phyloP scores from a whole-genome alignment of 2,113 vertebrate species.

The Lamprotornis superbus region DNA sequence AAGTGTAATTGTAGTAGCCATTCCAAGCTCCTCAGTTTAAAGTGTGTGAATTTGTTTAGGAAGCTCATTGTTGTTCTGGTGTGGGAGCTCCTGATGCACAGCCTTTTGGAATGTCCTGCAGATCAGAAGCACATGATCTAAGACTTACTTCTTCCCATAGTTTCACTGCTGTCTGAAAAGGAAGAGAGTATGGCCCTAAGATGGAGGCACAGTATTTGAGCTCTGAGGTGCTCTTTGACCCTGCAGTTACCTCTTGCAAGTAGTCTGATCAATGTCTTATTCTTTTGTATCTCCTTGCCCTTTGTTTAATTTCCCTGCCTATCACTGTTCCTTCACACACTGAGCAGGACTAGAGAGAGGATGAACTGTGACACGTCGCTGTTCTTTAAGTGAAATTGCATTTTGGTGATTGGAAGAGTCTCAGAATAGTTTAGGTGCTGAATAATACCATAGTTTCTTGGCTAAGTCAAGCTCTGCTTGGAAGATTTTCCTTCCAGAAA shows the following conservation, averaged over 20 bases:
- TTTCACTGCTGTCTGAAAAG: not conserved
- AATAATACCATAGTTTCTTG: not conserved
- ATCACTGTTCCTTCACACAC: not conserved
- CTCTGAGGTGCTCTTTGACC: not conserved
- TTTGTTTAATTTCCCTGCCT: not conserved
- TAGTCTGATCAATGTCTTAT: not conserved
- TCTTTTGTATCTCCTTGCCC: not conserved
- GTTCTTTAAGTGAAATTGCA: not conserved
- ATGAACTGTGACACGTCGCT: fast-evolving
- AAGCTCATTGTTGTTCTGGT: not conserved
- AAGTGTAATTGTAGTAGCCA: not conserved
- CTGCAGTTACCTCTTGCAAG: not conserved
- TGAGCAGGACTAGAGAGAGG: not conserved
- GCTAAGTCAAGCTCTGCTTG: not conserved
- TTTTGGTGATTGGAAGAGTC: not conserved
- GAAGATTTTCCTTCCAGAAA: not conserved
- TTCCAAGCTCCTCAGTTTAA: not conserved
- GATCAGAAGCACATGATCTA: not conserved
- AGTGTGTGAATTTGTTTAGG: not conserved
- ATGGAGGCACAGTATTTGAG: not conserved
- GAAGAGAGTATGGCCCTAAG: not conserved
- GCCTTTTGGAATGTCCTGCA: not conserved
- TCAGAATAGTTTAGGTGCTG: not conserved
- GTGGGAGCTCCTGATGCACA: not conserved
- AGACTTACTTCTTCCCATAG: not conserved